These are phyloP conservation scores for Manduca sexta DNA, from an alignment of 1,140 invertebrate genomes.

Conservation along the genomic window DNA sequence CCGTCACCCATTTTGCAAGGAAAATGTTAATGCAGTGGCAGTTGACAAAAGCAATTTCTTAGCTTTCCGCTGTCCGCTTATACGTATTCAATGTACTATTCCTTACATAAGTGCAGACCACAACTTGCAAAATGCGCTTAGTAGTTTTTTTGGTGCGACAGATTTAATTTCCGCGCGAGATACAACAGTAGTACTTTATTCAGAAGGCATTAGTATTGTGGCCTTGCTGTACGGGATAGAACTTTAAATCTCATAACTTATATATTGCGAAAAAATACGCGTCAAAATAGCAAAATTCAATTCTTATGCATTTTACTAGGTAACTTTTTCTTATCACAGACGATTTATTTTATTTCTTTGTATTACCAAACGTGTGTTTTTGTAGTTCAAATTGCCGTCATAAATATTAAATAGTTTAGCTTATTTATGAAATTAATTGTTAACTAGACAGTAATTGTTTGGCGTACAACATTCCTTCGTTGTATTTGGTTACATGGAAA, in stretches of 20 bases:
- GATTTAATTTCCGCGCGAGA: too few relatives aligned
- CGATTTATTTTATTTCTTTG: conserved; percentile 25
- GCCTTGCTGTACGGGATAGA: too few relatives aligned
- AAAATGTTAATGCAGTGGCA: too few relatives aligned
- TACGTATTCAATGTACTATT: too few relatives aligned
- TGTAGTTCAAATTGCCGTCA: conserved; percentile 39
- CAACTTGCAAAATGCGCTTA: too few relatives aligned
- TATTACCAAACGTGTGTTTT: conserved; percentile 1
- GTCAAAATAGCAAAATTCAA: conserved; percentile 25
- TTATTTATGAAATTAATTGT: conserved; percentile 1
- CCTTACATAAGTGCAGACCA: too few relatives aligned
- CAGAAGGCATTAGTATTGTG: background rate
- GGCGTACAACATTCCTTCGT: background rate
- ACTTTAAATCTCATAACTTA: too few relatives aligned
- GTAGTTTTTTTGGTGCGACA: too few relatives aligned
- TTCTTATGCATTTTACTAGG: conserved; percentile 38
- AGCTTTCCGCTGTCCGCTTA: too few relatives aligned
- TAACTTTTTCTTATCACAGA: conserved; percentile 50
- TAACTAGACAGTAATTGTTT: background rate
- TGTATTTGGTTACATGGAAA: background rate
- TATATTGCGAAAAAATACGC: background rate
- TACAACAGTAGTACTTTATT: too few relatives aligned
- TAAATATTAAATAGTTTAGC: conserved; percentile 53
- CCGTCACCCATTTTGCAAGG: too few relatives aligned
- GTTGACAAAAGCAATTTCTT: too few relatives aligned